Percentiles rank a stretch among this genome's conserved stretches.
Evolutionary conservation across 1,140 invertebrate genomes (phyloP).

Genomic region (Nomia melanderi): DNA sequence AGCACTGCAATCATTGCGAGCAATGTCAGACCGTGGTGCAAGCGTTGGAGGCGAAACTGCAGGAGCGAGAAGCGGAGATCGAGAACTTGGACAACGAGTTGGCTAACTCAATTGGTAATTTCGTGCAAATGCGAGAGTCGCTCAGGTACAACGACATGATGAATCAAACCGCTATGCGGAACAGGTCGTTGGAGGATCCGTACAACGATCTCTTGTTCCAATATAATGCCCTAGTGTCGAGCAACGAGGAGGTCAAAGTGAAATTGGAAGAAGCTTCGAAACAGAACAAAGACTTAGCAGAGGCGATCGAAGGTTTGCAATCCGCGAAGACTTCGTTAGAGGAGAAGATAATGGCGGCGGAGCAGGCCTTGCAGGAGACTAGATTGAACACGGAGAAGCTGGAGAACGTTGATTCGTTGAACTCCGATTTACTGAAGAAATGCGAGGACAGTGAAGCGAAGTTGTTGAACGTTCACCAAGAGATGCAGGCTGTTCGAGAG

Average conservation of each 20-base stretch:
- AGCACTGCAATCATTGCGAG: slow-evolving; percentile 69
- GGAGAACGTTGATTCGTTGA: slow-evolving; percentile 21
- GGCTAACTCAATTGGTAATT: slow-evolving; percentile 82
- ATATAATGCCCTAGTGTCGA: slow-evolving; percentile 79
- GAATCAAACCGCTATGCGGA: slow-evolving; percentile 40
- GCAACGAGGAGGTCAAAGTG: slow-evolving; percentile 82
- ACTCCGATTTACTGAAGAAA: slow-evolving; percentile 44
- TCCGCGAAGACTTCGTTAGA: slow-evolving; percentile 75
- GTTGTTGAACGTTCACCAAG: slow-evolving; percentile 30
- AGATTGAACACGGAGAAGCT: background rate
- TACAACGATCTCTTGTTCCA: slow-evolving; percentile 67
- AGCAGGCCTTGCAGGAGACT: slow-evolving; percentile 65
- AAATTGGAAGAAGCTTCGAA: slow-evolving; percentile 80
- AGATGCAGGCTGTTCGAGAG: slow-evolving; percentile 52
- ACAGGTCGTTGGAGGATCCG: slow-evolving; percentile 56
- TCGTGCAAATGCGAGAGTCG: slow-evolving; percentile 73
- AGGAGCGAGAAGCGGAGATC: slow-evolving; percentile 87
- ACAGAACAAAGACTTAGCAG: slow-evolving; percentile 83
- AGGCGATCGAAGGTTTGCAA: slow-evolving; percentile 78
- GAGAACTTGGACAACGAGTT: slow-evolving; percentile 87
- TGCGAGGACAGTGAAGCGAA: slow-evolving; percentile 57
- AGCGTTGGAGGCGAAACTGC: slow-evolving; percentile 83
- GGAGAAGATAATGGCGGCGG: slow-evolving; percentile 72
- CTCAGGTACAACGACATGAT: slow-evolving; percentile 64
- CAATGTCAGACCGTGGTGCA: slow-evolving; percentile 69